Base-by-base conservation (phyloP, 1,140 invertebrate species). In the Copidosoma floridanum region DNA sequence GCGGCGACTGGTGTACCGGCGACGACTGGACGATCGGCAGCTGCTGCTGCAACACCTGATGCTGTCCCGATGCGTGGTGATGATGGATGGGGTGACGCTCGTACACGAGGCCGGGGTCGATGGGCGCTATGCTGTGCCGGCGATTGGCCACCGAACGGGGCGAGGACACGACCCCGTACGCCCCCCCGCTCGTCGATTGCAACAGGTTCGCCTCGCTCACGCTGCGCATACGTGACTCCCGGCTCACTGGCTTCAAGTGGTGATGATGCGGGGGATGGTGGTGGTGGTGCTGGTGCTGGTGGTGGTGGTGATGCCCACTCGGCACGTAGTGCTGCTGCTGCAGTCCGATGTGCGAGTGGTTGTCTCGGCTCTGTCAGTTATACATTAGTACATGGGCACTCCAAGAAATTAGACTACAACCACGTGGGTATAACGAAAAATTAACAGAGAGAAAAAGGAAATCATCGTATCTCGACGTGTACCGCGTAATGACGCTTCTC, bases 191-290 rank as follows among this genome's bases (percentile, higher is more conserved):
- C 11, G 16, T 11, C 63, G 71, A 3, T 10, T 86, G 83, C 10
- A 92, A 73, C 1, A 92, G 81, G 76, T 92, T 91, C 16, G 89
- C 89, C 73, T 92, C 90, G 61, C 89, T 91, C 18, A 83, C 82
- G 46, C 85, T 86, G 61, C 87, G 84, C 66, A 88, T 10, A 71
- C 69, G 0, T 16, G 60, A 56, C 1, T 62, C 60, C 0, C 60
- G 60, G 10, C 20, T 55, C 8, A 55, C 52, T n/a, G 59, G 48
- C 18, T 60, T 60, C 10, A 60, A 18, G 5, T 7, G 4, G 5
- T 51, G 32, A n/a, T 47, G 52, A 10, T 54, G 43, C 1, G 46
- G 43, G 16, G 26, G 14, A 23, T 50, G 51, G 21, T 53, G 50
- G 8, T 60, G 44, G 14, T 54, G 58, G 20, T 61, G 51, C 1